Base-by-base conservation (phyloP, 2,888 invertebrate genomes). In the Cheilosia grossa region DNA sequence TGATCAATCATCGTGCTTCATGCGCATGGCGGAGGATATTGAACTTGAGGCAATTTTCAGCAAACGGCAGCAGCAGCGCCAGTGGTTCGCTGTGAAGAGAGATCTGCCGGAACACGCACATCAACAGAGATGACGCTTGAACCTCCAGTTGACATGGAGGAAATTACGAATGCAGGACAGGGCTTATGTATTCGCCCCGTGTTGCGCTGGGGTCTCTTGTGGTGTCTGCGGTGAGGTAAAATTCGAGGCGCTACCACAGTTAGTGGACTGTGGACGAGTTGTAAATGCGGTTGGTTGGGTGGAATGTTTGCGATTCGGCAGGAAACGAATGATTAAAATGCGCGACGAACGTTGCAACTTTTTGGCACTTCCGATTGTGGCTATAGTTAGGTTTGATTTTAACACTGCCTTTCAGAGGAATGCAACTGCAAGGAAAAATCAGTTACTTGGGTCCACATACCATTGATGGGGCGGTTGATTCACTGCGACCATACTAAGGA, bases 1-100 rank as follows among this genome's bases (percentile, higher is more conserved):
- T 85, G 81, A 85, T 85, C 85, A 85, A 85, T 85, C 85, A 85
- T 61, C 75, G 49, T 69, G n/a, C n/a, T n/a, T n/a, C n/a, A n/a
- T n/a, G 79, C 64, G 74, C 74, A 80, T 80, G 75, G 63, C 67
- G 63, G 44, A 77, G 85, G 85, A 81, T 81, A 72, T 85, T 80
- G 81, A 77, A 85, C 75, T 81, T 66, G 53, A 42, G 63, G 61
- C 42, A 30, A 69, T 27, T 59, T 64, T 61, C 1, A 37, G 9
- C 30, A 40, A 37, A 40, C 37, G 17, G 42, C 58, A 58, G 74
- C 47, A 40, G 70, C 17, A 72, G 37, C 13, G 21, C 4, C 53
- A 21, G 19, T 7, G 40, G 67, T 53, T 30, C 58, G 37, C 59
- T 21, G 37, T 37, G 30, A 9, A 37, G 40, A 40, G 33, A 44